phyloP scores from a whole-genome alignment of 2,113 vertebrate species.

The Falcunculus frontatus region DNA sequence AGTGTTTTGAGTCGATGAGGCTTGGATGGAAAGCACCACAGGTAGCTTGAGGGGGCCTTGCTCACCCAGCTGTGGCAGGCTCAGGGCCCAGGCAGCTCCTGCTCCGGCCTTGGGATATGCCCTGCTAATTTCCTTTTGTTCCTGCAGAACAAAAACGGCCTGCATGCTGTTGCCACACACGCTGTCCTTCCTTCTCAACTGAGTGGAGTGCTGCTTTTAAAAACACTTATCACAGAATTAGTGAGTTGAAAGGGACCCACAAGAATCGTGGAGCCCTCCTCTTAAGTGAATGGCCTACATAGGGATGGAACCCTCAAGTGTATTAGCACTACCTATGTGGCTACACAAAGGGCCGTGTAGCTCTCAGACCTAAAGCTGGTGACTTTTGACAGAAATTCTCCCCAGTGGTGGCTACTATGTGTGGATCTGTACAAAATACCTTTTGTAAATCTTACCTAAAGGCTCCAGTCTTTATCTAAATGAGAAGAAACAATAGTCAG shows the following conservation, averaged over 20 bases:
- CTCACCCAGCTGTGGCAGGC: background rate
- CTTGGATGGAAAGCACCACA: background rate
- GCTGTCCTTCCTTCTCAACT: background rate
- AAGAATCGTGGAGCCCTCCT: background rate
- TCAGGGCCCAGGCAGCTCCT: background rate
- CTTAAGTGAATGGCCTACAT: background rate
- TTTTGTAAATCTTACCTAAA: background rate
- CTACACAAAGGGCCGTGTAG: background rate
- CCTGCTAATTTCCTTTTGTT: background rate
- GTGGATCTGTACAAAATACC: background rate
- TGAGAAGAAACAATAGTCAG: no score
- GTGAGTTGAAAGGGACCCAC: background rate
- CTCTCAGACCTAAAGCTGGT: background rate
- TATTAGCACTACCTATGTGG: background rate
- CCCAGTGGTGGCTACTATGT: background rate
- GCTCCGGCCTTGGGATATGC: background rate
- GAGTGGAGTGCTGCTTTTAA: background rate
- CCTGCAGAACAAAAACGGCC: background rate
- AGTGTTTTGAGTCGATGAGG: background rate
- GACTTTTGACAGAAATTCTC: background rate
- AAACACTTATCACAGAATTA: background rate
- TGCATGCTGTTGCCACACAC: background rate
- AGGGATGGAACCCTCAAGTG: background rate
- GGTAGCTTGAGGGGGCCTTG: background rate
- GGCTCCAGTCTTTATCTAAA: background rate